A percentile compares a stretch with the other conserved stretches of the same genome.
phyloP scores from a whole-genome alignment of 2,888 invertebrate genomes.

The Argyra leucocephala region DNA sequence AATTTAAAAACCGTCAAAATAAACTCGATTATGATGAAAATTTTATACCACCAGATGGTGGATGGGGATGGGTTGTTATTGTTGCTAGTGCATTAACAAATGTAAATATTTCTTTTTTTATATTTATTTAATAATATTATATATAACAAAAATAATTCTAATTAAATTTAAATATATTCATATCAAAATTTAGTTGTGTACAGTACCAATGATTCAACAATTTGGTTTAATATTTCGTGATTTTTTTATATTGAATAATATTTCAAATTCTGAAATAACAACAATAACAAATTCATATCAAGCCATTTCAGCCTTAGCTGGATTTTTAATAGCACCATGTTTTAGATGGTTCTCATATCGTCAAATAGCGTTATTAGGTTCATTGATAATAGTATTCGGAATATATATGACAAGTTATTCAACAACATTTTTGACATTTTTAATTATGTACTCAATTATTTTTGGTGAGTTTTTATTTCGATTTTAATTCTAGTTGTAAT shows the following conservation, averaged over 20 bases:
- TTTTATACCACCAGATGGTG: slow-evolving; percentile 64
- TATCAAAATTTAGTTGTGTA: slow-evolving; percentile 48
- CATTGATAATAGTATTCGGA: slow-evolving; percentile 50
- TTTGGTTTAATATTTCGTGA: slow-evolving; percentile 56
- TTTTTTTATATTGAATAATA: background rate
- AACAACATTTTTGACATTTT: slow-evolving; percentile 53
- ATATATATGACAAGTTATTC: slow-evolving; percentile 54
- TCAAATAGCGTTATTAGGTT: slow-evolving; percentile 56
- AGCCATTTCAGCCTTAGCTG: slow-evolving; percentile 15
- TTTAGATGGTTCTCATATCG: slow-evolving; percentile 59
- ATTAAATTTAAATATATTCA: slow-evolving; percentile 7
- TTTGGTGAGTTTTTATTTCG: slow-evolving; percentile 49
- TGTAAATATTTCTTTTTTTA: slow-evolving; percentile 46
- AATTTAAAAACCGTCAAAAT: slow-evolving; percentile 43
- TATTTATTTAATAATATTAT: background rate
- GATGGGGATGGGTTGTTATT: slow-evolving; percentile 65
- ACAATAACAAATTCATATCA: background rate
- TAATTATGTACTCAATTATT: slow-evolving; percentile 57
- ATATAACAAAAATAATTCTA: background rate
- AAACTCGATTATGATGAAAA: slow-evolving; percentile 44
- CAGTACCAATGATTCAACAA: slow-evolving; percentile 59
- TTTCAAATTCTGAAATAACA: background rate
- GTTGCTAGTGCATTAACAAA: slow-evolving; percentile 62
- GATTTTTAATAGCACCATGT: slow-evolving; percentile 59
- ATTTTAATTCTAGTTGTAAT: too few species aligned